These are phyloP conservation scores for Chlamydotis undulata DNA, from an alignment of 2,113 vertebrate genomes.

Conservation along the genomic window DNA sequence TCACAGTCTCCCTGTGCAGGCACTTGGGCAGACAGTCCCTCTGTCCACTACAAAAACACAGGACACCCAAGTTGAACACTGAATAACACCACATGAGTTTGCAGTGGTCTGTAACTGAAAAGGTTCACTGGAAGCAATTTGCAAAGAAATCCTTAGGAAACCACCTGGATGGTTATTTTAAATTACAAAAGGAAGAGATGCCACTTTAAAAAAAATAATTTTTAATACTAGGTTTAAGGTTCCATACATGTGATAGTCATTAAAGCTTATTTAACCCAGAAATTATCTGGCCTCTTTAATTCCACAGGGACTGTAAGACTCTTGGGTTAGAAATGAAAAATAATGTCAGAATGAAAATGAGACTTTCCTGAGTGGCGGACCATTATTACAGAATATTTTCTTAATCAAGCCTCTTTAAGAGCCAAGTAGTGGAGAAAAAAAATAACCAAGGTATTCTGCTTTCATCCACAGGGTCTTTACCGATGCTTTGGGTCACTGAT, in stretches of 20 bases:
- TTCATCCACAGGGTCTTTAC: not conserved
- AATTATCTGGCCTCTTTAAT: slow-evolving; percentile 78
- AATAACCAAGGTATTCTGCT: not conserved
- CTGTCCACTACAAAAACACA: slow-evolving; percentile 63
- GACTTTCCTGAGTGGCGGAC: slow-evolving; percentile 52
- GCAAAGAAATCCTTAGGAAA: slow-evolving; percentile 80
- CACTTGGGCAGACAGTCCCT: slow-evolving; percentile 2
- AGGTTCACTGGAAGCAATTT: slow-evolving; percentile 85
- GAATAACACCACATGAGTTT: slow-evolving; percentile 78
- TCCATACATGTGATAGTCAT: slow-evolving; percentile 85
- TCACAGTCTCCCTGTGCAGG: not conserved
- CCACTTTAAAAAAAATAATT: slow-evolving; percentile 78
- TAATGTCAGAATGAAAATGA: slow-evolving; percentile 73
- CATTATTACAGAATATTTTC: slow-evolving; percentile 67
- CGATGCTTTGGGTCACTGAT: not conserved
- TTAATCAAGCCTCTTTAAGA: slow-evolving; percentile 48
- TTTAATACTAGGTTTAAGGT: slow-evolving; percentile 80
- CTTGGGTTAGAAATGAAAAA: slow-evolving; percentile 78
- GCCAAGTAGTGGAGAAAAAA: not conserved
- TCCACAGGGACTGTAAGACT: slow-evolving; percentile 68
- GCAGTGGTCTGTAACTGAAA: slow-evolving; percentile 81
- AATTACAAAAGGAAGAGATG: slow-evolving; percentile 85
- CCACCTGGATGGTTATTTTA: slow-evolving; percentile 84
- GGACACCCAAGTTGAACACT: slow-evolving; percentile 82
- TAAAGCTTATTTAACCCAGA: slow-evolving; percentile 85